A percentile compares a stretch with the other conserved stretches of the same genome.
These are phyloP conservation scores for Zoanthus gigantus DNA, from an alignment of 92 coral and sea anemone species.

Conservation along the genomic window DNA sequence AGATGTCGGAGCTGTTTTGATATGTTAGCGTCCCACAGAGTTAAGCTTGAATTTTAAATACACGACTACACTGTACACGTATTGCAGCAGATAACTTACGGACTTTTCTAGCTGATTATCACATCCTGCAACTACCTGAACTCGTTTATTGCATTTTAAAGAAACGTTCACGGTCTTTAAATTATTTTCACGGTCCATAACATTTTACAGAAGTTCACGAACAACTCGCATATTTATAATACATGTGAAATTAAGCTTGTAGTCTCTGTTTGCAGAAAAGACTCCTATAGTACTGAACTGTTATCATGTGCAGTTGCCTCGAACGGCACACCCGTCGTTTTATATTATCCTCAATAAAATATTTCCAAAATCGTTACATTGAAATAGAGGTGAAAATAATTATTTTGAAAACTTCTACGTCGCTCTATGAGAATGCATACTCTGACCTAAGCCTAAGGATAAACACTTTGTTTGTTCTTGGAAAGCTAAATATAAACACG, in stretches of 20 bases:
- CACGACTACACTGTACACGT: background rate
- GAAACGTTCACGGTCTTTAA: background rate
- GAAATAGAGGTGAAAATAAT: background rate
- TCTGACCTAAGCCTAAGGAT: background rate
- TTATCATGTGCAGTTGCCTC: background rate
- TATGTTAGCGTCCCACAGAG: constrained; percentile 25
- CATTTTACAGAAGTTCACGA: background rate
- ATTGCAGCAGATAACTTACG: constrained; percentile 2
- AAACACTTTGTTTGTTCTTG: constrained; percentile 15
- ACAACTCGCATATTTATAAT: constrained; percentile 24
- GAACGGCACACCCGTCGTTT: background rate
- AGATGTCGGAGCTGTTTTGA: constrained; percentile 34
- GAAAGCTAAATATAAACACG: constrained; percentile 27
- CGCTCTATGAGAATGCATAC: constrained; percentile 22
- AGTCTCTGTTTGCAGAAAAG: constrained; percentile 21
- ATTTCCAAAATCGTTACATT: background rate
- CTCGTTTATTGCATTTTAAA: background rate
- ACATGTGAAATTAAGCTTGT: background rate
- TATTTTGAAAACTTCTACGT: constrained; percentile 19
- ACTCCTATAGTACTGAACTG: background rate
- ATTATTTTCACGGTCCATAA: background rate
- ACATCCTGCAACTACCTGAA: background rate
- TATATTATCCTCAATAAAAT: background rate
- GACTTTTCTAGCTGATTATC: background rate
- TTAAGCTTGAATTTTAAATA: constrained; percentile 34